Conservation (phyloP, 35 echinoderm and acorn worm species). For the Lytechinus pictus region DNA sequence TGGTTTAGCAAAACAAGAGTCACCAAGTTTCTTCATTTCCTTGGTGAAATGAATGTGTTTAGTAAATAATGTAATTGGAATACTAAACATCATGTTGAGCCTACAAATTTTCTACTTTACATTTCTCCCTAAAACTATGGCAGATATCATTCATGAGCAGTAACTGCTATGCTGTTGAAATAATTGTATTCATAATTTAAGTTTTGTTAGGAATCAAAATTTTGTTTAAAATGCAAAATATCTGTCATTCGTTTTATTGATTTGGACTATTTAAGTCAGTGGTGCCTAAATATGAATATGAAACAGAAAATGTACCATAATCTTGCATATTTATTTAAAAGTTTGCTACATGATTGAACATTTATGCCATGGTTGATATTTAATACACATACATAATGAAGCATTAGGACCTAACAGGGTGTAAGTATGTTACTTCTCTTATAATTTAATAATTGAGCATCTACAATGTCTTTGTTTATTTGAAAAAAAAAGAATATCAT, state of each 20-base stretch:
- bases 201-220: background rate
- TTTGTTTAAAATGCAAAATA: background rate
- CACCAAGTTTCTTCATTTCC: background rate
- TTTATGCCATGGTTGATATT: background rate
- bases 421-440: background rate
- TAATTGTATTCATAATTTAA: background rate
- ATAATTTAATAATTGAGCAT: background rate
- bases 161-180: background rate
- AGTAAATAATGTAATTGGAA: background rate
- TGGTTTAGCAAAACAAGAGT: background rate
- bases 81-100: background rate
- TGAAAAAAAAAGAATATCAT: background rate
- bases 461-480: background rate
- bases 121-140: background rate
- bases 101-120: background rate
- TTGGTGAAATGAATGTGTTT: too few species aligned
- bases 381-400: background rate
- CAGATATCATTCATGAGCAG: background rate
- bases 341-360: too few species aligned
- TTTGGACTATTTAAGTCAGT: background rate
- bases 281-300: background rate
- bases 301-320: background rate
- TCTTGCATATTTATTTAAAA: background rate
- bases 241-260: background rate
- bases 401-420: constrained; percentile 8